Conservation (phyloP, 2,888 invertebrate genomes). For the Asteroscopus sphinx region DNA sequence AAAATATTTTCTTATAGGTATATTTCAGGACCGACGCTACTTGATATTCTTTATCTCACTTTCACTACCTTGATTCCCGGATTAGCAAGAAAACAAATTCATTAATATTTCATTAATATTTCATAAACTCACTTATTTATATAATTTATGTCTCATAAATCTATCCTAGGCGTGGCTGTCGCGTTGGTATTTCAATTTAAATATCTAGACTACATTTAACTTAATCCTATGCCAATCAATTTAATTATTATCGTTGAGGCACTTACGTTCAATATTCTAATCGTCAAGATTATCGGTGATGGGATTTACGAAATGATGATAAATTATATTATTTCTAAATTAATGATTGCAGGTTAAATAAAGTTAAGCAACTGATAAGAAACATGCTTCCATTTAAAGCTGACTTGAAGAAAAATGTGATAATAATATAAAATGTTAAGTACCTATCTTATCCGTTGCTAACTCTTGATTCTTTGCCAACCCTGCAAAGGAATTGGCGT, state of each 20-base stretch:
- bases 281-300: constrained; percentile 7
- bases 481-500: constrained; percentile 50
- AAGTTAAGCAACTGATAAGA: constrained; percentile 37
- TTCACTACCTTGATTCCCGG: constrained; percentile 18
- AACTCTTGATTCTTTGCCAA: constrained; percentile 53
- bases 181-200: constrained; percentile 37
- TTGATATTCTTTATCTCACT: no score
- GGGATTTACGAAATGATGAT: constrained; percentile 21
- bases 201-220: constrained; percentile 34
- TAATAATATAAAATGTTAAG: constrained; percentile 45
- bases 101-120: constrained; percentile 27
- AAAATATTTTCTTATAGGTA: no score
- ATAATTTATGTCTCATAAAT: constrained; percentile 43
- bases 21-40: background rate
- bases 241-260: constrained; percentile 11
- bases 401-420: constrained; percentile 23
- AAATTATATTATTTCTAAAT: constrained; percentile 16
- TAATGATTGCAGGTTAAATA: constrained; percentile 28
- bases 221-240: constrained; percentile 29
- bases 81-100: constrained; percentile 24
- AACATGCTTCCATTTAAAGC: constrained; percentile 40
- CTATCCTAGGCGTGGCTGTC: constrained; percentile 25
- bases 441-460: constrained; percentile 55
- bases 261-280: constrained; percentile 16
- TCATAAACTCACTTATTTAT: constrained; percentile 29